Base-by-base conservation (phyloP, 2,113 vertebrate species). In the Raphicerus campestris region DNA sequence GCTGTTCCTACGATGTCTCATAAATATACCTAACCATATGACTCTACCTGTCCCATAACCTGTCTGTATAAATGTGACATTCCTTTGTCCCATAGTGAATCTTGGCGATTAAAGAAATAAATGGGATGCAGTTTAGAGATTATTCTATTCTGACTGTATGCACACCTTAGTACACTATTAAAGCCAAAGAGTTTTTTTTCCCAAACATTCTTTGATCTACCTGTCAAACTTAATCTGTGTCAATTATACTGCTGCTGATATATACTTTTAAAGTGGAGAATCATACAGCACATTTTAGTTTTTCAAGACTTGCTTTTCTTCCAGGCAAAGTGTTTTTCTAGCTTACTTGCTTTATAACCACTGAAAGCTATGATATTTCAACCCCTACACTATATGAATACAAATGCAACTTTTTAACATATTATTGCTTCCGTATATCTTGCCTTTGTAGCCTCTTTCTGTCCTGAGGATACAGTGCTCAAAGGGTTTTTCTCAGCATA, bases 201-300 rank as follows among this genome's bases (percentile, higher is more conserved):
- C 3, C 28, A 97, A 86, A 66, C 70, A 51, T 97, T 93, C 77
- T 95, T 90, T 89, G 82, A 95, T 53, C 56, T 95, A 93, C 70
- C 85, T 97, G 97, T 97, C 97, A 97, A 94, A 85, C 39, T 95
- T 93, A 96, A 97, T 98, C 96, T 97, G 55, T 96, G 93, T 98
- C 97, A 97, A 35, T 98, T 98, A 97, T 80, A 61, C 91, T 89
- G 55, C 26, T 95, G 89, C 58, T 94, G 87, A 93, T 93, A 84
- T 10, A 58, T 32, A 60, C 73, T 97, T 96, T 93, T 86, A 97
- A 97, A 78, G 61, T 91, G n/a, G 60, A 92, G 70, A 95, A 75
- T 94, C 61, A 86, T 47, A 63, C 3, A 53, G 35, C 70, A 82
- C n/a, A 96, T 63, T 93, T 97, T 84, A 78, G 78, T 73, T 94